Evolutionary conservation across 2,797 vertebrate genomes (phyloP).

Genomic region (Kryptopterus vitreolus): DNA sequence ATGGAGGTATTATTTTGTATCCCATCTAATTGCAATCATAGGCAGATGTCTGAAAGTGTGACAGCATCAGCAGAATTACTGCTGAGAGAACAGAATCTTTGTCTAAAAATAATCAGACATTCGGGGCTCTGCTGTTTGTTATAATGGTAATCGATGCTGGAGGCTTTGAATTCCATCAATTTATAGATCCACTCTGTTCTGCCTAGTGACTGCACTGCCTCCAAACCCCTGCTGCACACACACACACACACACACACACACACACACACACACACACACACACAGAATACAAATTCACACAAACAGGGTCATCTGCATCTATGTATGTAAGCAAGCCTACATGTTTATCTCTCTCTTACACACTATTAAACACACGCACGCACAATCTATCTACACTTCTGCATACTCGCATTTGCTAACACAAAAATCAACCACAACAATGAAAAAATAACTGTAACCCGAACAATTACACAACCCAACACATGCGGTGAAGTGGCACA

Average conservation of each 20-base stretch:
- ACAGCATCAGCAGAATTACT: slow-evolving; percentile 99
- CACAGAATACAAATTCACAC: slow-evolving; percentile 46
- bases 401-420: slow-evolving; percentile 2
- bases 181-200: slow-evolving; percentile 99
- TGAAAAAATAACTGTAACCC: neutral
- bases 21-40: slow-evolving; percentile 99
- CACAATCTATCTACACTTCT: neutral
- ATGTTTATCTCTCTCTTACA: slow-evolving; percentile 5
- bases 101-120: slow-evolving; percentile 99
- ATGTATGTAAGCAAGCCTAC: slow-evolving; percentile 27
- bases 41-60: slow-evolving; percentile 98
- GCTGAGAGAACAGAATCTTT: slow-evolving; percentile 99
- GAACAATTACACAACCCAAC: slow-evolving; percentile 30
- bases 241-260: slow-evolving; percentile 53
- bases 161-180: slow-evolving; percentile 99
- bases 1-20: slow-evolving; percentile 92
- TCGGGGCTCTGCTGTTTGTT: slow-evolving; percentile 98
- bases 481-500: slow-evolving; percentile 65
- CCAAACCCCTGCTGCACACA: slow-evolving; percentile 69
- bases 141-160: slow-evolving; percentile 99
- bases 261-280: slow-evolving; percentile 42
- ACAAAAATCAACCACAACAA: neutral
- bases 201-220: slow-evolving; percentile 91
- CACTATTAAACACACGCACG: slow-evolving; percentile 14
- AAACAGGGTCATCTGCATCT: slow-evolving; percentile 34